Base-by-base conservation (phyloP, 2,797 vertebrate species). In the Sebastes dallii region DNA sequence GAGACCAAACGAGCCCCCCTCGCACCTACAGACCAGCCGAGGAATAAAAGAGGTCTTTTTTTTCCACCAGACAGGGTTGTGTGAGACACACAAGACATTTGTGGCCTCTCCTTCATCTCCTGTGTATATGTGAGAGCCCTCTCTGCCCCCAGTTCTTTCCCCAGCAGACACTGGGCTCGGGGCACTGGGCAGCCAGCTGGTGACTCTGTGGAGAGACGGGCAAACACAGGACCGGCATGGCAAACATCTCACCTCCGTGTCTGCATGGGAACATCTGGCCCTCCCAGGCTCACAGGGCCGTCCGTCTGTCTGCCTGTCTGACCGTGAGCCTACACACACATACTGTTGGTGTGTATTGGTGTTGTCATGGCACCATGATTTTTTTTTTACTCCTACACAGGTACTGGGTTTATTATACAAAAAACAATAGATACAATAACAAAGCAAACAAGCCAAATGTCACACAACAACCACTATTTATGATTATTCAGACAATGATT, bases 221-320 rank as follows among this genome's bases (percentile, higher is more conserved):
- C 91, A 95, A 94, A 95, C 90, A 93, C 84, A 72, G 86, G 73
- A 71, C 78, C 82, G 12, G 83, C 85, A 87, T 77, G 52, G 90
- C 92, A 94, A 95, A 94, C 92, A 94, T 95, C 91, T 94, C 93
- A 94, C 94, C 91, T 91, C 86, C 46, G 85, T 94, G 94, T 91
- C 88, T 91, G 93, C 91, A 90, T 94, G 91, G 90, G 91, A 95
- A 95, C 90, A 94, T 92, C 91, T 92, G 92, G 82, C 87, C 88
- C 88, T 91, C 85, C 67, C 61, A 80, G 80, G 85, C 87, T 91
- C 59, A 29, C 87, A 84, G 79, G 59, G 61, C 84, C 61, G 70
- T 78, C 80, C 16, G 72, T 85, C 86, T 78, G 76, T 9, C 42
- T 18, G 64, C 8, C 66, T 69, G 67, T 56, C 54, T 58, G 54